Base-by-base conservation (phyloP, 2,888 invertebrate genomes). In the Clistopyga incitator region DNA sequence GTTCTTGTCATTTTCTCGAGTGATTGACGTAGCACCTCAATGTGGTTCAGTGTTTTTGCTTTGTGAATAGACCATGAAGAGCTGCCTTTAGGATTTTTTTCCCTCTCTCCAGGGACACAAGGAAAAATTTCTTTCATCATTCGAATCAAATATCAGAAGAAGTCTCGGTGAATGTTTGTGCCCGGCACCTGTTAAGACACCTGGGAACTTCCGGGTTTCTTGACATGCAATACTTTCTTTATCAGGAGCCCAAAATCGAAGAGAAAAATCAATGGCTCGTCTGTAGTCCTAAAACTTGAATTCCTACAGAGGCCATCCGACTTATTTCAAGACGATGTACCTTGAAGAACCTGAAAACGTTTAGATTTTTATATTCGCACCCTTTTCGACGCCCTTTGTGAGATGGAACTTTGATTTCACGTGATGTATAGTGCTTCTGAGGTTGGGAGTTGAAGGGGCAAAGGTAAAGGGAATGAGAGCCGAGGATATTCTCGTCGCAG, bases 401-500 rank as follows among this genome's bases (percentile, higher is more conserved):
- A 38, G 18, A 18, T 38, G 42, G 18, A 64, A 20, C 34, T 38
- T 64, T 38, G 64, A 64, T 64, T 42, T 10, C 38, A 3, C 20
- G n/a, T 4, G 38, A 38, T 64, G 8, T 38, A 18, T n/a, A 64
- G 64, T 38, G 64, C 20, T 38, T 18, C 11, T 0, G 42, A 0
- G 64, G 38, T 64, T 64, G 18, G 38, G 34, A 34, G 18, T 34
- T 2, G 34, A 3, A 34, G 61, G 10, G 18, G 18, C 18, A 38
- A 38, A 6, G 61, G 61, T 29, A 18, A 61, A 38, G 64, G 38
- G 64, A 20, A 42, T 6, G 11, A 4, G 20, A 38, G 64, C 3
- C 20, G 42, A 64, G 34, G 64, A 64, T 84, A 80, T 79, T 77
- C 75, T 67, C 47, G 65, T 81, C 72, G 79, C 61, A 56, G 61